Evolutionary conservation across 2,888 invertebrate species (phyloP).

Genomic region (Desoria tigrina): DNA sequence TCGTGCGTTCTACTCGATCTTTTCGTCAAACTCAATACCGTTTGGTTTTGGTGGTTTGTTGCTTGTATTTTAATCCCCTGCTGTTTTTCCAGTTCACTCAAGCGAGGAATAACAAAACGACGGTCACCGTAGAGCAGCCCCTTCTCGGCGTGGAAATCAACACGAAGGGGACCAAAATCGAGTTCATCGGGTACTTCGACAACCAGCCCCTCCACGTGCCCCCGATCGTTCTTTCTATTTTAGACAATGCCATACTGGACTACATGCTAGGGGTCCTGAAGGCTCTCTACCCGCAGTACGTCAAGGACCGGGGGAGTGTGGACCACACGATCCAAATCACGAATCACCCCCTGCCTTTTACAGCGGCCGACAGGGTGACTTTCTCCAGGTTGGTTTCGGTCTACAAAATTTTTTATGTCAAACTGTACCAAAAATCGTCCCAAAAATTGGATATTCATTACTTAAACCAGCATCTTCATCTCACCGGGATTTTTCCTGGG

Average conservation of each 20-base stretch:
- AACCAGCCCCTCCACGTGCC: conserved; percentile 30
- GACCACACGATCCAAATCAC: neutral
- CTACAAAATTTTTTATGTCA: too few species aligned
- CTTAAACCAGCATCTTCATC: conserved; percentile 18
- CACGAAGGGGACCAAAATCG: conserved; percentile 23
- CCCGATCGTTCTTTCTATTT: conserved; percentile 17
- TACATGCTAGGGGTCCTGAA: conserved; percentile 16
- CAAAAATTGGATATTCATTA: too few species aligned
- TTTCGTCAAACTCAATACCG: too few species aligned
- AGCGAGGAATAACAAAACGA: too few species aligned
- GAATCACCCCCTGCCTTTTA: conserved; percentile 15
- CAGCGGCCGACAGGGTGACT: conserved; percentile 17
- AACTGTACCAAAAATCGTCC: too few species aligned
- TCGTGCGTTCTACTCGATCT: too few species aligned
- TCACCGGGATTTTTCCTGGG: conserved; percentile 30
- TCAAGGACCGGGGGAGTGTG: neutral
- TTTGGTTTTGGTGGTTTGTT: too few species aligned
- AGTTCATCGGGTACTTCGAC: conserved; percentile 32
- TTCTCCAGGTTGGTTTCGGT: too few species aligned
- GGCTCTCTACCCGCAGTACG: neutral
- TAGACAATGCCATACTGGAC: conserved; percentile 29
- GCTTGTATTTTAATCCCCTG: too few species aligned
- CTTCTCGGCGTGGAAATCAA: too few species aligned
- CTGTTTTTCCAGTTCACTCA: too few species aligned
- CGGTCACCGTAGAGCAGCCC: too few species aligned